Percentiles rank a stretch among this genome's conserved stretches.
These are phyloP conservation scores for Melanchra persicariae DNA, from an alignment of 2,888 invertebrate genomes.

Conservation along the genomic window DNA sequence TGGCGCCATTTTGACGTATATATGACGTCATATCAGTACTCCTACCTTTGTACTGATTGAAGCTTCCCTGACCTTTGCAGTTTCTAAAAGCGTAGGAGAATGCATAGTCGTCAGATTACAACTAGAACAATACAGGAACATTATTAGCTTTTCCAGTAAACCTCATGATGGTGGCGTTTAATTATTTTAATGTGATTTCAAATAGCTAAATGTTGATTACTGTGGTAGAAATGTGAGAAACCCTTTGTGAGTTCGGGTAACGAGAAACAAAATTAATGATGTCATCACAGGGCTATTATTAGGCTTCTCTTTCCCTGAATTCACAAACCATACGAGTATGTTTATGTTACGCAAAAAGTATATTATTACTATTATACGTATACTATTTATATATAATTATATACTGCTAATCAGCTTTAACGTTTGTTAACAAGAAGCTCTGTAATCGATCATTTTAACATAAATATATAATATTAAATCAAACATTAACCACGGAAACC, in stretches of 20 bases:
- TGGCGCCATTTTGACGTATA: background rate
- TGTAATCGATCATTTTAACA: no score
- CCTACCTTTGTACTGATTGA: background rate
- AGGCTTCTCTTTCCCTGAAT: no score
- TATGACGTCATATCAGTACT: slow-evolving; percentile 10
- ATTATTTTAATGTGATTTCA: slow-evolving; percentile 24
- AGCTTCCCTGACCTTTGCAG: slow-evolving; percentile 1
- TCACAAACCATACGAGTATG: no score
- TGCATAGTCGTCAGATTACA: background rate
- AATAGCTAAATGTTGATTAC: background rate
- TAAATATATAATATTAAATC: no score
- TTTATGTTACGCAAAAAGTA: no score
- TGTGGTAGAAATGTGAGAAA: background rate
- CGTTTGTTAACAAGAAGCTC: no score
- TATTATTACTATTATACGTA: no score
- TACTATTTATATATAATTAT: no score
- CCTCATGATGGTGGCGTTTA: background rate
- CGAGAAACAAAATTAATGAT: background rate
- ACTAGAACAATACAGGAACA: background rate
- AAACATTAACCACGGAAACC: no score
- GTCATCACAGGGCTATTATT: no score
- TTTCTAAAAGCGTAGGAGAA: slow-evolving; percentile 16
- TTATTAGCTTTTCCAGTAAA: background rate
- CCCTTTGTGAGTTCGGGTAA: background rate
- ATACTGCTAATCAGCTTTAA: no score